Base-by-base conservation (phyloP, 64 coral and sea anemone species). In the Stichodactyla mertensii region DNA sequence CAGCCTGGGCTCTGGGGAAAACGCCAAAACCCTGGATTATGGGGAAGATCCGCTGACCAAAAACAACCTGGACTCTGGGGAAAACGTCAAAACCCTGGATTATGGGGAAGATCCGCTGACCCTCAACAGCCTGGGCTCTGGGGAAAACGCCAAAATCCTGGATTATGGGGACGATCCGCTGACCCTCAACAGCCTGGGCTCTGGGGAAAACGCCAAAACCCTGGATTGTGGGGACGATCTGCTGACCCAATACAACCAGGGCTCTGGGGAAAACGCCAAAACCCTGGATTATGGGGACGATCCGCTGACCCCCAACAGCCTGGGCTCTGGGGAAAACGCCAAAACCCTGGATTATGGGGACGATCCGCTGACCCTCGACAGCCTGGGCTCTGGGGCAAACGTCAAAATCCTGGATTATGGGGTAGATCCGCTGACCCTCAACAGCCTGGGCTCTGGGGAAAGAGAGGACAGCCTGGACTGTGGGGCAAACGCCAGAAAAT, bases 111-210 rank as follows among this genome's bases (percentile, higher is more conserved):
- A 51, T 51, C 26, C 10, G 77, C 77, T 31, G 51, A 79, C 77
- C 13, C 77, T 23, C 18, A n/a, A 6, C 62, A 66, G 62, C 51
- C 15, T 5, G 77, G 77, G 0, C 51, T 79, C 26, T 79, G 77
- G 77, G 77, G 77, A 0, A 79, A 79, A 79, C 77, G 77, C 2
- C 27, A 52, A 79, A 79, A 13, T 1, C 27, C 51, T 13, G 77
- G 77, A 45, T 18, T 79, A 51, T 79, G 77, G 77, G 77, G 77
- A 78, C 24, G 77, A 51, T 78, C 77, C 77, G 77, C 77, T 79
- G 77, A 52, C 51, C 13, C 36, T 0, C 0, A n/a, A 9, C 62
- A 66, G 62, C 62, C 18, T 5, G 62, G 62, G 0, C 62, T 66
- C 62, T 79, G 77, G 77, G 51, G 77, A 2, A 79, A 79, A 79